Conservation (phyloP, 2,113 vertebrate genomes). For the Scopus umbretta region DNA sequence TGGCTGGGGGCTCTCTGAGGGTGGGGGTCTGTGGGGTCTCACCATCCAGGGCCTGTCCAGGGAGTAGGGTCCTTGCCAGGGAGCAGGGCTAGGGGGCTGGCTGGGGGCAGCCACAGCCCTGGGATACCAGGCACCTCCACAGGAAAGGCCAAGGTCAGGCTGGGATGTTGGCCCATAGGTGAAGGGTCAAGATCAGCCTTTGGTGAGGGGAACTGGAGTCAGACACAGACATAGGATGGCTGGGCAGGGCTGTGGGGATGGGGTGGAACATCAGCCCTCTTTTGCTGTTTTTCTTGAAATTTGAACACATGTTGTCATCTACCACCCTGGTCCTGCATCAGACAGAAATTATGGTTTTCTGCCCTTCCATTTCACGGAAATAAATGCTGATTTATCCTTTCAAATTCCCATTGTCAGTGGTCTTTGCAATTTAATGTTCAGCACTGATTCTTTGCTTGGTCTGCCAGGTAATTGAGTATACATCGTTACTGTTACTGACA, state of each 20-base stretch:
- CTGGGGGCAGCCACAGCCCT: not conserved
- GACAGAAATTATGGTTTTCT: not conserved
- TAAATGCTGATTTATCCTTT: not conserved
- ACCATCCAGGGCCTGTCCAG: not conserved
- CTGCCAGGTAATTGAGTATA: not conserved
- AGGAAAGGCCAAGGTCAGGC: too few relatives aligned
- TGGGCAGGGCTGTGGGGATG: rapidly evolving
- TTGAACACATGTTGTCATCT: not conserved
- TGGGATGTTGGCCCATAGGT: not conserved
- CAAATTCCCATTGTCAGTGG: not conserved
- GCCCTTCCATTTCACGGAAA: not conserved
- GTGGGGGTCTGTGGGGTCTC: not conserved
- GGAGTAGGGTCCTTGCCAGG: not conserved
- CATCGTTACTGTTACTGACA: not conserved
- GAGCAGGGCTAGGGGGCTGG: not conserved
- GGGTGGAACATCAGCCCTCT: too few relatives aligned
- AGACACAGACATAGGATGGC: not conserved
- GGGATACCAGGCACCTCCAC: not conserved
- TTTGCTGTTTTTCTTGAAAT: not conserved
- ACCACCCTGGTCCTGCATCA: not conserved
- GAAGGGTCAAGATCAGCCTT: not conserved
- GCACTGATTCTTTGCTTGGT: not conserved
- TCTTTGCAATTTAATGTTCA: not conserved
- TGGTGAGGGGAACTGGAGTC: not conserved
- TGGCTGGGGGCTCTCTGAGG: not conserved